These are phyloP conservation scores for Glaucopsyche alexis DNA, from an alignment of 2,888 invertebrate species.

Conservation along the genomic window DNA sequence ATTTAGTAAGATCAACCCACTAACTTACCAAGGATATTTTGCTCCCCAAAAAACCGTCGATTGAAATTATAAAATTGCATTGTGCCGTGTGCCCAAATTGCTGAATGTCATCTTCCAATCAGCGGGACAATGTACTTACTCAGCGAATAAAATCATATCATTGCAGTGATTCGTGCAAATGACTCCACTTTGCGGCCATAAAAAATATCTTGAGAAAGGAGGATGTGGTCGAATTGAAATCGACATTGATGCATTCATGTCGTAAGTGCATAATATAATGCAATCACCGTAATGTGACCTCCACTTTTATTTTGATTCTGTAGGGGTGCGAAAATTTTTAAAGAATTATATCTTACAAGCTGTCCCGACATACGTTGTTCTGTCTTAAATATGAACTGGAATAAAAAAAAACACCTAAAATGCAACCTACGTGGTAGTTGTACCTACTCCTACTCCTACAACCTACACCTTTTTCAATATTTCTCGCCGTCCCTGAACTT, in stretches of 20 bases:
- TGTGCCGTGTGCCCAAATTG: conserved; percentile 4
- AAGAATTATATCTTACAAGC: no score
- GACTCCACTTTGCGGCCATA: conserved; percentile 49
- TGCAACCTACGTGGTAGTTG: no score
- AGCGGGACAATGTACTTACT: conserved; percentile 28
- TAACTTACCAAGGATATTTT: no score
- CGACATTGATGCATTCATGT: conserved; percentile 67
- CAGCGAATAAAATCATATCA: conserved; percentile 37
- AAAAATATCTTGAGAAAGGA: conserved; percentile 69
- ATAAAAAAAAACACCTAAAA: no score
- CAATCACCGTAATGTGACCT: conserved; percentile 66
- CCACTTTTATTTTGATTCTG: conserved; percentile 55
- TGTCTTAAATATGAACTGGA: no score
- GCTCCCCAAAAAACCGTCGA: background rate
- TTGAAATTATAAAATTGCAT: conserved; percentile 13
- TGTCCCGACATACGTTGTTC: no score
- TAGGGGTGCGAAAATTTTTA: conserved; percentile 46
- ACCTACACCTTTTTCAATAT: no score
- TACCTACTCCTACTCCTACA: no score
- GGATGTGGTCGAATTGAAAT: conserved; percentile 76
- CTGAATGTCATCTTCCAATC: conserved; percentile 27
- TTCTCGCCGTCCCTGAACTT: no score
- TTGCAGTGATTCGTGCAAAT: conserved; percentile 46
- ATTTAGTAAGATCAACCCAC: no score
- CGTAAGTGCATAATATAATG: conserved; percentile 66